Evolutionary conservation across 2,888 invertebrate species (phyloP), one percentile per base, ranked within the genome.

Genomic region (Pseudanteris insignis): DNA sequence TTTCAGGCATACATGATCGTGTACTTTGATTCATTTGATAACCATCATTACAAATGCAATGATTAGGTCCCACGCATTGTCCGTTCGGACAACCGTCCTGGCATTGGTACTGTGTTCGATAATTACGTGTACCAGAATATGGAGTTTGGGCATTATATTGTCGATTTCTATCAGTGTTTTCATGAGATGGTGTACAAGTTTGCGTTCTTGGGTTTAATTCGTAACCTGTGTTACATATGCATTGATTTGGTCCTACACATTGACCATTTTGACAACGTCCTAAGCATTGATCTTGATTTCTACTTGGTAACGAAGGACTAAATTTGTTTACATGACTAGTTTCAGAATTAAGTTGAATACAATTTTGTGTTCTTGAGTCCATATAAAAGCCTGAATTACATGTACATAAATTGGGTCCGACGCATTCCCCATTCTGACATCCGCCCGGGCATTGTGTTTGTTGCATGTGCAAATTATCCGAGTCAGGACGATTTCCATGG

Each of bases 11-110:
- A 65, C 82, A 26, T n/a, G n/a, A 8, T 26, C n/a, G 26, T 26
- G 26, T 26, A 5, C 9, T 5, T 15, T 32, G 30, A 11, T 58
- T 33, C 6, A 29, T 18, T 1, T 81, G 81, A 57, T 73, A 82
- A 2, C 84, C 84, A 1, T 72, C 69, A 62, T 80, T 76, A 67
- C 88, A 88, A 2, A 77, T 76, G 70, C 87, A 87, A 14, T 79
- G 77, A 2, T 66, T 63, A 0, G 73, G 76, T 0, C 71, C 75
- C 2, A 77, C 63, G 48, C 79, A 79, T 0, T 75, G 70, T 8
- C 79, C 79, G 44, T 78, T 72, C 7, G 12, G 43, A 51, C 79
- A 80, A 2, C 76, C 77, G 12, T 69, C 68, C 4, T 75, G 79
- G 11, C 71, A 74, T 18, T 53, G 24, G 11, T 12, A 33, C 4